phyloP scores from a whole-genome alignment of 92 coral and sea anemone species.

The Phenganax marumi region DNA sequence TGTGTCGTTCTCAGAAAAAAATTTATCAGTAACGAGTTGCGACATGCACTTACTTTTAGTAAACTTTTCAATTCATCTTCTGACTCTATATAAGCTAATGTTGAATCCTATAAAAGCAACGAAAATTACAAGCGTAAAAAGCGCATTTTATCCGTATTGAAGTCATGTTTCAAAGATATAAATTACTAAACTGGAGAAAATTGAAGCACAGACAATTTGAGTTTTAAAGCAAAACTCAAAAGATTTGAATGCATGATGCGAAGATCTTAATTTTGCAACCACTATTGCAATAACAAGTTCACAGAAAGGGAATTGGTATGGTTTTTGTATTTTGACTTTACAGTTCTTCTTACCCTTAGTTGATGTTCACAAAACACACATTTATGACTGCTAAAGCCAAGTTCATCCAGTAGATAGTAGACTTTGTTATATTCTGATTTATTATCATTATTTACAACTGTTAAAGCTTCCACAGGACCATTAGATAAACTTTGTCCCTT shows the following conservation, averaged over 20 bases:
- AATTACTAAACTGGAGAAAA: neutral
- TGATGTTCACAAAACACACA: constrained; percentile 68
- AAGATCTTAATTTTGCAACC: too few relatives aligned
- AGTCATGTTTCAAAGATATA: neutral
- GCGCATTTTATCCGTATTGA: neutral
- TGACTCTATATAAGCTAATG: constrained; percentile 75
- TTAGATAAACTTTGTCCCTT: constrained; percentile 32
- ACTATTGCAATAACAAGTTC: too few relatives aligned
- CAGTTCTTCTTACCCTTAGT: constrained; percentile 66
- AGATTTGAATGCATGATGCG: too few relatives aligned
- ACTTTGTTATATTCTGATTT: constrained; percentile 64
- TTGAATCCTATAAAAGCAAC: constrained; percentile 69
- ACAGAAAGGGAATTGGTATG: neutral
- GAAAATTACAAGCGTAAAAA: neutral
- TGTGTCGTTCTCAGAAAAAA: too few relatives aligned
- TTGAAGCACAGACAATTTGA: too few relatives aligned
- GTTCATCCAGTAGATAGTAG: constrained; percentile 75
- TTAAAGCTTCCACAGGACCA: constrained; percentile 26
- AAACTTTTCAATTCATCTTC: constrained; percentile 88
- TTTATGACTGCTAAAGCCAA: constrained; percentile 79
- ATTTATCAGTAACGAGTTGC: too few relatives aligned
- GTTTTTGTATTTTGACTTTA: neutral
- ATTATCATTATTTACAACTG: constrained; percentile 9
- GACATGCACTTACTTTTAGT: constrained; percentile 60
- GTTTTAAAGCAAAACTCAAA: too few relatives aligned